Percentiles rank a stretch among this genome's conserved stretches.
Evolutionary conservation across 2,113 vertebrate species (phyloP).

Genomic region (Brachirus orientalis): DNA sequence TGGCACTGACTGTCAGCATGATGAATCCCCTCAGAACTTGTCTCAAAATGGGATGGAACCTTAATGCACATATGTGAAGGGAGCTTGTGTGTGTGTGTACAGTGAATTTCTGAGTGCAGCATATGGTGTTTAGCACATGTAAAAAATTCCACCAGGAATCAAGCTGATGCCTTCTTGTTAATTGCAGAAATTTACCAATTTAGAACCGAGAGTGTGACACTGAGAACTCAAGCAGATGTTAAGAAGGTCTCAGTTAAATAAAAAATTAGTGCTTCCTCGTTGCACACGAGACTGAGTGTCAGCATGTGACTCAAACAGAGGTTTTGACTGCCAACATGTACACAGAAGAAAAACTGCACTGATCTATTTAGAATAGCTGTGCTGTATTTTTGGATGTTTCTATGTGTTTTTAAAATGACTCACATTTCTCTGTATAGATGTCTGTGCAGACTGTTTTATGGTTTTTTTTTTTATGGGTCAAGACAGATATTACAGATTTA

Average conservation of each 20-base stretch:
- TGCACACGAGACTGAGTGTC: conserved; percentile 18
- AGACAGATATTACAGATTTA: neutral
- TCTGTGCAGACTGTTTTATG: too few relatives aligned
- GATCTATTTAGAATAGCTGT: neutral
- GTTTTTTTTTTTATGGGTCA: neutral
- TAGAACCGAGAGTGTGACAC: conserved; percentile 60
- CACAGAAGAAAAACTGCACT: neutral
- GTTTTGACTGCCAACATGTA: conserved; percentile 3
- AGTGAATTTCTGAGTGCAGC: conserved; percentile 46
- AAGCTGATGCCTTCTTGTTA: conserved; percentile 68
- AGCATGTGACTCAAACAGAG: conserved; percentile 19
- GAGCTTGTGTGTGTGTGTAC: conserved; percentile 23
- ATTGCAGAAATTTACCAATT: conserved; percentile 70
- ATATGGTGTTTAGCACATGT: conserved; percentile 64
- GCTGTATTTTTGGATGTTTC: neutral
- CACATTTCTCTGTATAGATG: too few relatives aligned
- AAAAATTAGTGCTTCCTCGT: conserved; percentile 6
- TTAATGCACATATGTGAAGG: conserved; percentile 31
- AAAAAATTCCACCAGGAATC: conserved; percentile 62
- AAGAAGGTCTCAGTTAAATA: conserved; percentile 39
- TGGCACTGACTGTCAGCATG: conserved; percentile 54
- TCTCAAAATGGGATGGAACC: conserved; percentile 53
- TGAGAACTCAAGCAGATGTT: conserved; percentile 62
- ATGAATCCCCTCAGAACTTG: conserved; percentile 62
- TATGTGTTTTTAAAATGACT: neutral